Conservation (phyloP, 1,140 invertebrate species). For the Drosophila pallidifrons region DNA sequence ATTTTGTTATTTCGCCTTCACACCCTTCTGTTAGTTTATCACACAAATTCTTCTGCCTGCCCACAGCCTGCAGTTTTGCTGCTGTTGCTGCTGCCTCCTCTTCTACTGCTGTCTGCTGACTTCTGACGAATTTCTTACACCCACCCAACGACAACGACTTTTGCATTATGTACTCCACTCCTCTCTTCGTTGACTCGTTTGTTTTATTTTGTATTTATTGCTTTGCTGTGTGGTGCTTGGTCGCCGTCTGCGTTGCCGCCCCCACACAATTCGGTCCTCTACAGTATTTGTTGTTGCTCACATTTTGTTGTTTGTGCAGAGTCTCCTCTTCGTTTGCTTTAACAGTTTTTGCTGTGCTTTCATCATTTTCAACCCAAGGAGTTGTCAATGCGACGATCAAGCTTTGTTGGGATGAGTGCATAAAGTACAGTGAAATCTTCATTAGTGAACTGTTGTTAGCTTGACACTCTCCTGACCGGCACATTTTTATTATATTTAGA, state of each 20-base stretch:
- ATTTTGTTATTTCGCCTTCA: constrained; percentile 43
- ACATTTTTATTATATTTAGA: no score
- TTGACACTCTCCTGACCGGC: no score
- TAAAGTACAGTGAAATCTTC: background rate
- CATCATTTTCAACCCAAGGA: constrained; percentile 45
- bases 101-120: constrained; percentile 20
- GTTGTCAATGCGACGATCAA: constrained; percentile 43
- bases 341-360: constrained; percentile 51
- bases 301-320: constrained; percentile 42
- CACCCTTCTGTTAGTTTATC: constrained; percentile 60
- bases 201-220: constrained; percentile 24
- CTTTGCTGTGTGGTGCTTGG: constrained; percentile 16
- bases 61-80: constrained; percentile 52
- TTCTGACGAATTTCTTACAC: constrained; percentile 76
- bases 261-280: constrained; percentile 64
- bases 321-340: constrained; percentile 58
- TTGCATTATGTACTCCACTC: constrained; percentile 58
- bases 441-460: no score
- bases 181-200: background rate
- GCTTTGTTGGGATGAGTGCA: background rate
- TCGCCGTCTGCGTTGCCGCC: constrained; percentile 54
- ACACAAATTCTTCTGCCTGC: constrained; percentile 52
- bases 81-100: background rate
- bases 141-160: constrained; percentile 70
- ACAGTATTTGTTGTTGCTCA: constrained; percentile 52